Conservation (phyloP, 2,797 vertebrate species). For the Columba guinea region DNA sequence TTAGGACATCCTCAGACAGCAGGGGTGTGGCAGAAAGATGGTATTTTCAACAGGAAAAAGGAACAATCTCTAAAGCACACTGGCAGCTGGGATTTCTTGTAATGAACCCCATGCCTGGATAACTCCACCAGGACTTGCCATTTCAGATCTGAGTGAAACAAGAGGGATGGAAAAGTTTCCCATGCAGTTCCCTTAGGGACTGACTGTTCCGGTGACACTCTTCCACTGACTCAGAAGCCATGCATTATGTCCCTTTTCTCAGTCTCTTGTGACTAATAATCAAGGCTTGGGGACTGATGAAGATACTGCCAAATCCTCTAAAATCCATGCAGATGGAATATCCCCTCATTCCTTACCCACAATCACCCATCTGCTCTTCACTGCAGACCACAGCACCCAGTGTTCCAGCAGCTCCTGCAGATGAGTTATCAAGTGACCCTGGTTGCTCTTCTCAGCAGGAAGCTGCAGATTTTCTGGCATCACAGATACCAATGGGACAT, state of each 20-base stretch:
- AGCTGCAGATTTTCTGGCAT: slow-evolving; percentile 78
- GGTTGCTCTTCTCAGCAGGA: slow-evolving; percentile 63
- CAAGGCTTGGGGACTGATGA: background rate
- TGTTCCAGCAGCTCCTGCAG: slow-evolving; percentile 87
- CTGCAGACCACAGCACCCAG: slow-evolving; percentile 88
- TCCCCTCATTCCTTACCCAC: slow-evolving; percentile 80
- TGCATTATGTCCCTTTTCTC: background rate
- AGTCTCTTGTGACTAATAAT: background rate
- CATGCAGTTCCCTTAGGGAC: background rate
- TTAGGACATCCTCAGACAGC: background rate
- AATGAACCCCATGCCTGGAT: background rate
- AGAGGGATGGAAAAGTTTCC: background rate
- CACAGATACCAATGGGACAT: slow-evolving; percentile 87
- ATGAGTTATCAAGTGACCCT: slow-evolving; percentile 85
- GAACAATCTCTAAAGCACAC: background rate
- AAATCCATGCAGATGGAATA: background rate
- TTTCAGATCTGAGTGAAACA: background rate
- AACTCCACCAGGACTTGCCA: background rate
- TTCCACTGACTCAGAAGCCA: background rate
- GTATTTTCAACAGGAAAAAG: background rate
- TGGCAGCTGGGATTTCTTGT: background rate
- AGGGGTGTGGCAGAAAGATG: background rate
- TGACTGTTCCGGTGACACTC: background rate
- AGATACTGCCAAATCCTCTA: background rate
- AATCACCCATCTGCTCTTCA: slow-evolving; percentile 86